These are phyloP conservation scores for Creontiades dilutus DNA, from an alignment of 2,888 invertebrate species.

Conservation along the genomic window DNA sequence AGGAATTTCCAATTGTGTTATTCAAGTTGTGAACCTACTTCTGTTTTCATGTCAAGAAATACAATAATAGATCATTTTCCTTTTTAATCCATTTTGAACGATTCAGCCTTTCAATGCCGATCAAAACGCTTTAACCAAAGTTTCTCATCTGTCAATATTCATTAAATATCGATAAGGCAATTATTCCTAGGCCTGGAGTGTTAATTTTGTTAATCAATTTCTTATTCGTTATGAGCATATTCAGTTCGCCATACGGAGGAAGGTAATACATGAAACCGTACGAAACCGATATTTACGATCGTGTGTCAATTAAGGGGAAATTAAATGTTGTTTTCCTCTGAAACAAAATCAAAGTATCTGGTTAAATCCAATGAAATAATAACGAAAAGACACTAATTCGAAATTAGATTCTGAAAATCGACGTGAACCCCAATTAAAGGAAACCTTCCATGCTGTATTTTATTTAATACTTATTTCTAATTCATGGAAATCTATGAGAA, in stretches of 20 bases:
- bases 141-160: background rate
- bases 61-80: background rate
- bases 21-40: background rate
- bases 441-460: background rate
- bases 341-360: too few species aligned
- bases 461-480: conserved; percentile 50
- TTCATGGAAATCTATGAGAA: conserved; percentile 63
- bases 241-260: conserved; percentile 46
- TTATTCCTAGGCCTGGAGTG: conserved; percentile 41
- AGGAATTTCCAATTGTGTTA: too few species aligned
- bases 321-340: too few species aligned
- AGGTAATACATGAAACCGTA: background rate
- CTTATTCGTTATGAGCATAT: conserved; percentile 53
- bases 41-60: background rate
- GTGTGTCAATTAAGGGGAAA: too few species aligned
- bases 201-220: conserved; percentile 18
- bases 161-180: conserved; percentile 43
- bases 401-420: too few species aligned
- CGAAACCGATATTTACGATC: too few species aligned
- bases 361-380: too few species aligned
- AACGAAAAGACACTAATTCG: too few species aligned
- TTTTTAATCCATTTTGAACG: background rate
- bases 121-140: background rate
- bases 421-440: too few species aligned
- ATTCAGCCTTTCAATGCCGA: conserved; percentile 1